These are phyloP conservation scores for Melolontha melolontha DNA, from an alignment of 2,888 invertebrate species.

Conservation along the genomic window DNA sequence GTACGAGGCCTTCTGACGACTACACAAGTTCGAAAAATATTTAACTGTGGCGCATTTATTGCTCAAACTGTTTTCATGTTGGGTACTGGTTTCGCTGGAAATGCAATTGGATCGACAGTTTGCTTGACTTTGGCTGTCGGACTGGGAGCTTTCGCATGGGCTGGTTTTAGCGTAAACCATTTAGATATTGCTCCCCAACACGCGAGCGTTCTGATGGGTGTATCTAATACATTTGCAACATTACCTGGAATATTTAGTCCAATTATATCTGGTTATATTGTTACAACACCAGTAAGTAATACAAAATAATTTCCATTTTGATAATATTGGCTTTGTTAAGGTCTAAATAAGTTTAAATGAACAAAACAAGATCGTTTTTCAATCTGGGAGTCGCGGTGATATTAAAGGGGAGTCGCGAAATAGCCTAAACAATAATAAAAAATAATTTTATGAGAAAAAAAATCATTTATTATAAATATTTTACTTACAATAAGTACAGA, in stretches of 20 bases:
- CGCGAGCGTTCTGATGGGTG: slow-evolving; percentile 91
- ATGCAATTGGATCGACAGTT: slow-evolving; percentile 78
- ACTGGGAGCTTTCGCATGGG: slow-evolving; percentile 92
- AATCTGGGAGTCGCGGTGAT: neutral
- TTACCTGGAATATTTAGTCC: slow-evolving; percentile 94
- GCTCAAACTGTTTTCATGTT: slow-evolving; percentile 89
- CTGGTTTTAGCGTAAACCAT: slow-evolving; percentile 87
- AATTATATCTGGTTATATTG: slow-evolving; percentile 82
- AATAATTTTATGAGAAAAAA: no score
- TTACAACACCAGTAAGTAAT: slow-evolving; percentile 72
- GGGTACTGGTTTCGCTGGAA: slow-evolving; percentile 79
- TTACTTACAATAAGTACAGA: no score
- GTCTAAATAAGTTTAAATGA: neutral
- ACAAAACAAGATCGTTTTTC: neutral
- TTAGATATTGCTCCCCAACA: slow-evolving; percentile 92
- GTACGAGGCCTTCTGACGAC: slow-evolving; percentile 74
- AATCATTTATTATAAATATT: no score
- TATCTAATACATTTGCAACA: slow-evolving; percentile 91
- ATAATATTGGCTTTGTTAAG: slow-evolving; percentile 2
- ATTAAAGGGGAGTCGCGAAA: no score
- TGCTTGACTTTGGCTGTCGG: slow-evolving; percentile 91
- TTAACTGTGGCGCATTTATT: slow-evolving; percentile 81
- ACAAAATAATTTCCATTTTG: no score
- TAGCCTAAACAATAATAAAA: no score
- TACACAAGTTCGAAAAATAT: slow-evolving; percentile 76